Conservation (phyloP, 2,888 invertebrate species). For the Siphlonurus alternatus region DNA sequence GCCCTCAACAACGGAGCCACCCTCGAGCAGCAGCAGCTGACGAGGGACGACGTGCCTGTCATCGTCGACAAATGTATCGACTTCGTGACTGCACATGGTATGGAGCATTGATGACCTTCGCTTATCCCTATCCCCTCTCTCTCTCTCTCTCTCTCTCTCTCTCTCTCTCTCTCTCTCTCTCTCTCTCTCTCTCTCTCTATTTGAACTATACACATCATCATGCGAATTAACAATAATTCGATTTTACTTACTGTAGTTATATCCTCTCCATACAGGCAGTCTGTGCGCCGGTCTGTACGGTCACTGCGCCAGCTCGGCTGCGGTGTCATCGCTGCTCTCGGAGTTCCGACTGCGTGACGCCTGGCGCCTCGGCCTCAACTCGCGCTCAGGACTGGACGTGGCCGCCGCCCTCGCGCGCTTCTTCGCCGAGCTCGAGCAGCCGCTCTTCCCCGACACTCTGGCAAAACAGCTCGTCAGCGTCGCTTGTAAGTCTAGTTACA, state of each 20-base stretch:
- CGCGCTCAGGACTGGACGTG: background rate
- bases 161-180: too few species aligned
- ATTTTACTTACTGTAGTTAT: too few species aligned
- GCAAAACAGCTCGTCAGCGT: background rate
- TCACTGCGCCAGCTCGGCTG: background rate
- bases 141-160: too few species aligned
- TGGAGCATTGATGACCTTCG: too few species aligned
- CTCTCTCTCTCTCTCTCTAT: too few species aligned
- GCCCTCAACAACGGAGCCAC: background rate
- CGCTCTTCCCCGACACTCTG: background rate
- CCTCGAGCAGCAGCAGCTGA: constrained; percentile 54
- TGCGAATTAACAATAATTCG: too few species aligned
- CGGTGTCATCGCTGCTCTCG: background rate
- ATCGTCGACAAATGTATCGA: constrained; percentile 88
- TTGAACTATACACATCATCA: too few species aligned
- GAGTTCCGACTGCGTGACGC: background rate
- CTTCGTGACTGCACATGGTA: constrained; percentile 78
- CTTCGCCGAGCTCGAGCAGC: background rate
- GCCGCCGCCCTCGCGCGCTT: background rate
- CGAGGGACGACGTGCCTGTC: constrained; percentile 73
- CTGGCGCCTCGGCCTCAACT: background rate
- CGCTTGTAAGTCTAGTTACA: background rate
- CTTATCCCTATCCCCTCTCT: too few species aligned
- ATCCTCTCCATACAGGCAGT: background rate
- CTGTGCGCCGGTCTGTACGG: background rate